phyloP scores from a whole-genome alignment of 2,888 invertebrate species.

The Andrena minutula region DNA sequence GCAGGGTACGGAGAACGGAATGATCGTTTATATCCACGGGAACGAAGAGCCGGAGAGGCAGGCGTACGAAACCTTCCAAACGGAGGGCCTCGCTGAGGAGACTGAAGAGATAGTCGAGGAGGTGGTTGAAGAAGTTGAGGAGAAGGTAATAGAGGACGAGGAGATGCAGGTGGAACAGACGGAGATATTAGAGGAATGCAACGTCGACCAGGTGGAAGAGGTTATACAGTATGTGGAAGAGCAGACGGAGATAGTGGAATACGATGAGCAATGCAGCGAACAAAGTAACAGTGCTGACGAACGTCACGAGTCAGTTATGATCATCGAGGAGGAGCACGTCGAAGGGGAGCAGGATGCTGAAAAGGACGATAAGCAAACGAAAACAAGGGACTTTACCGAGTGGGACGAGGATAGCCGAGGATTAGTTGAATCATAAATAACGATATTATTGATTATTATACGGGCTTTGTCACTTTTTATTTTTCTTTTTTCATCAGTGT shows the following conservation, averaged over 20 bases:
- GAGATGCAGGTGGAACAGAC: conserved; percentile 71
- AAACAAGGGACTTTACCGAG: conserved; percentile 72
- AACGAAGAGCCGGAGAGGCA: conserved; percentile 74
- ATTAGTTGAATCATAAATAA: conserved; percentile 62
- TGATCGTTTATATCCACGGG: conserved; percentile 82
- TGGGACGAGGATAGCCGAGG: conserved; percentile 78
- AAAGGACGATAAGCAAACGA: conserved; percentile 46
- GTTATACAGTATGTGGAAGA: conserved; percentile 83
- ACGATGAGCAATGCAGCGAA: conserved; percentile 76
- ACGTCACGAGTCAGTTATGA: conserved; percentile 78
- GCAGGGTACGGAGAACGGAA: conserved; percentile 80
- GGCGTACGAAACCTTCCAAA: conserved; percentile 68
- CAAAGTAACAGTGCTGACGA: conserved; percentile 67
- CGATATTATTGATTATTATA: conserved; percentile 35
- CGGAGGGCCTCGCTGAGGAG: conserved; percentile 67
- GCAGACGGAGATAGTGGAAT: conserved; percentile 84
- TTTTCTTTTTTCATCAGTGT: conserved; percentile 42
- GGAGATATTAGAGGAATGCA: conserved; percentile 69
- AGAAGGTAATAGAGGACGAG: conserved; percentile 78
- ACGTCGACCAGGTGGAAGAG: conserved; percentile 77
- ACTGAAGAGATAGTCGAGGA: conserved; percentile 81
- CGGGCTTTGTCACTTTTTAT: conserved; percentile 36
- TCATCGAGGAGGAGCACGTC: conserved; percentile 80
- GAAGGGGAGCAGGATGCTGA: conserved; percentile 71
- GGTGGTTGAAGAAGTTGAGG: conserved; percentile 80